These are phyloP conservation scores for Romanogobio albipinnatus DNA, from an alignment of 2,113 vertebrate species.

Conservation along the genomic window DNA sequence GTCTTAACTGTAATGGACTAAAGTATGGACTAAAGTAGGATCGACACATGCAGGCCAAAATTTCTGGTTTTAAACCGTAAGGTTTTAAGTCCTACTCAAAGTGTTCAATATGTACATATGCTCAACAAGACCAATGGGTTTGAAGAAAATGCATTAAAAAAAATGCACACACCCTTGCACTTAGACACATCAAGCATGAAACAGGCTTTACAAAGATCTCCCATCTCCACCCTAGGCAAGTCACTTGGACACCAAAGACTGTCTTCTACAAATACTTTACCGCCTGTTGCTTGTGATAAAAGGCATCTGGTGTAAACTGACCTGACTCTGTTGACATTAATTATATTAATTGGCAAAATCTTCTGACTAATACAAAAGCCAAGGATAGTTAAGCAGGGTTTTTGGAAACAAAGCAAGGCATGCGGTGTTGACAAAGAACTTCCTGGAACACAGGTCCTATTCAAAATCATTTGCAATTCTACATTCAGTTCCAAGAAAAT, in stretches of 20 bases:
- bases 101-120: no score
- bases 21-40: no score
- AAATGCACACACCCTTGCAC: not conserved
- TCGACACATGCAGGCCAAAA: no score
- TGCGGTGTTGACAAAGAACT: not conserved
- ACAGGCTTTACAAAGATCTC: not conserved
- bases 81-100: no score
- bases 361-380: not conserved
- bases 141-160: no score
- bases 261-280: not conserved
- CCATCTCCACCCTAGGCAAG: not conserved
- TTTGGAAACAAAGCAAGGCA: not conserved
- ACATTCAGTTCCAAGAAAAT: constrained; percentile 50
- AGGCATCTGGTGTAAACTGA: not conserved
- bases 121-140: no score
- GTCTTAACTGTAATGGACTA: no score
- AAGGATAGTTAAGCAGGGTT: not conserved
- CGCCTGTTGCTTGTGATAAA: not conserved
- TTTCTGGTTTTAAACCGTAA: no score
- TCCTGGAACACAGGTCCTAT: constrained; percentile 47
- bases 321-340: constrained; percentile 8
- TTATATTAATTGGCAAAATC: constrained; percentile 1
- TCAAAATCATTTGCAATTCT: constrained; percentile 56
- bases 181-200: not conserved
- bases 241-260: not conserved